phyloP scores from a whole-genome alignment of 2,888 invertebrate species.

The Sylvicola cinctus region DNA sequence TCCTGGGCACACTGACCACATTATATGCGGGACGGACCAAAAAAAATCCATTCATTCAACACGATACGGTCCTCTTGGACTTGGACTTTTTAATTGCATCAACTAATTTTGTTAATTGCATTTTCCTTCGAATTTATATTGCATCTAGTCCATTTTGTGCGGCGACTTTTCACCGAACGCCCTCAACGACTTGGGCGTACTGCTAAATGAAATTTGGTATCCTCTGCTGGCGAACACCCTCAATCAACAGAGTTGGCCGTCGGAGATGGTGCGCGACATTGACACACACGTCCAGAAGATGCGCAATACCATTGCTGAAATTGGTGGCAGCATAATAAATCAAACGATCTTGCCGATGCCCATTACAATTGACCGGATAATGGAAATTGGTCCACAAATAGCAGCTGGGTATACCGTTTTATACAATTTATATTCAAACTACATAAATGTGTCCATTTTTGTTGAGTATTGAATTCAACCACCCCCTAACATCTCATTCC shows the following conservation, averaged over 20 bases:
- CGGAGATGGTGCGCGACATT: conserved; percentile 48
- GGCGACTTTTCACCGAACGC: conserved; percentile 55
- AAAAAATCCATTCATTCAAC: too few species aligned
- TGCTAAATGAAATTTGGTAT: conserved; percentile 51
- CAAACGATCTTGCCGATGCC: conserved; percentile 77
- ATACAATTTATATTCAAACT: neutral
- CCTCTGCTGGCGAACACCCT: conserved; percentile 48
- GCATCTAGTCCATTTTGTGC: conserved; percentile 30
- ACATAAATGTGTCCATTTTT: too few species aligned
- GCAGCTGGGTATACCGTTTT: conserved; percentile 18
- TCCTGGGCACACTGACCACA: too few species aligned
- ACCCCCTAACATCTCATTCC: too few species aligned
- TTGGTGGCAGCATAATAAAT: conserved; percentile 64
- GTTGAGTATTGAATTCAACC: too few species aligned
- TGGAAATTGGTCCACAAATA: conserved; percentile 32
- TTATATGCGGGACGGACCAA: too few species aligned
- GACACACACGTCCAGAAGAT: conserved; percentile 45
- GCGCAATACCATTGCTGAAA: conserved; percentile 48
- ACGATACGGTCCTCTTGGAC: too few species aligned
- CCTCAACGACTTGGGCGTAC: conserved; percentile 42
- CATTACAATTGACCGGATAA: conserved; percentile 46
- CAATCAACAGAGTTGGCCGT: conserved; percentile 55
- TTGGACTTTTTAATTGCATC: too few species aligned
- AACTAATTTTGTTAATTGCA: too few species aligned
- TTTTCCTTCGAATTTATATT: too few species aligned